A percentile compares a stretch with the other conserved stretches of the same genome.
Conservation (phyloP, 2,888 invertebrate species). For the Baccha elongata region DNA sequence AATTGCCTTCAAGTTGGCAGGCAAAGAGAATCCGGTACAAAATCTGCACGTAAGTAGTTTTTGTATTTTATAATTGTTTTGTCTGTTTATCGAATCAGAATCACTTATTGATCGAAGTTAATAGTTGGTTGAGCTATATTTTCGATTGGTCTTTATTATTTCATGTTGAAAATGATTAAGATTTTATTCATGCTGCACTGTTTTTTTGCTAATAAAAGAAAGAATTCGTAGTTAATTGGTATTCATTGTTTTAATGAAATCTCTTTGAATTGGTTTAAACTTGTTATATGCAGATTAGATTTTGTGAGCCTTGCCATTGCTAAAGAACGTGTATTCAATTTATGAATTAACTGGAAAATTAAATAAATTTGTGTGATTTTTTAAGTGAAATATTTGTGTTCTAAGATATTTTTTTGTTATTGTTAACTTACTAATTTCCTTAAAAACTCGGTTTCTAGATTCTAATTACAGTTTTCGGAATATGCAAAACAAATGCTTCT, state of each 20-base stretch:
- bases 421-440: too few species aligned
- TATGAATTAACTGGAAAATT: too few species aligned
- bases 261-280: slow-evolving; percentile 23
- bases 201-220: slow-evolving; percentile 25
- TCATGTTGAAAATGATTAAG: slow-evolving; percentile 43
- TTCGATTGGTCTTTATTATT: slow-evolving; percentile 24
- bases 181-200: slow-evolving; percentile 10
- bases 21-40: slow-evolving; percentile 90
- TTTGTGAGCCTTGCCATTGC: too few species aligned
- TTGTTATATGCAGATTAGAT: slow-evolving; percentile 37
- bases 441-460: too few species aligned
- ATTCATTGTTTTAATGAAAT: slow-evolving; percentile 18
- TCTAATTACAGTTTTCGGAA: too few species aligned
- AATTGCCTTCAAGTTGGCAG: slow-evolving; percentile 87
- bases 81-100: slow-evolving; percentile 7
- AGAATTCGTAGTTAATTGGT: slow-evolving; percentile 38
- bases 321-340: too few species aligned
- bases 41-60: slow-evolving; percentile 88
- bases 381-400: too few species aligned
- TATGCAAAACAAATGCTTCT: too few species aligned
- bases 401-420: too few species aligned
- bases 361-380: too few species aligned
- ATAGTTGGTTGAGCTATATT: slow-evolving; percentile 6
- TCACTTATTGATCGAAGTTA: slow-evolving; percentile 33
- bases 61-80: slow-evolving; percentile 37